Conservation (phyloP, 2,888 invertebrate genomes). For the Melanostoma mellinum region DNA sequence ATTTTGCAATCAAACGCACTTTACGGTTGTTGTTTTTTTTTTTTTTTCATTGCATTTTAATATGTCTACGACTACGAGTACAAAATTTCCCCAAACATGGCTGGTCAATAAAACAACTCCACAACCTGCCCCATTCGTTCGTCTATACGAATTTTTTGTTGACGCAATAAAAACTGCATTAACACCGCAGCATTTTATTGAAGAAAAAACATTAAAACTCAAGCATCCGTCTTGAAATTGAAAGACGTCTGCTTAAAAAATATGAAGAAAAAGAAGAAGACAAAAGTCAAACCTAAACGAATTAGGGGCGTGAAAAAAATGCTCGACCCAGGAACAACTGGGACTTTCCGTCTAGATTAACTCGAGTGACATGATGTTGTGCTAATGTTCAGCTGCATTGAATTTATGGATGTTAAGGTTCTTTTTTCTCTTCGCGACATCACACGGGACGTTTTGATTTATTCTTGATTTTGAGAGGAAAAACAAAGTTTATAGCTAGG, state of each 20-base stretch:
- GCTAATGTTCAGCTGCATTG: conserved; percentile 59
- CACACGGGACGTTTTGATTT: conserved; percentile 39
- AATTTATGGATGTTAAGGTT: conserved; percentile 63
- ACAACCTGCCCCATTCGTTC: background rate
- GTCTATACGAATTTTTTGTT: conserved; percentile 33
- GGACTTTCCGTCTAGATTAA: conserved; percentile 50
- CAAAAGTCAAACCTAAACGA: conserved; percentile 12
- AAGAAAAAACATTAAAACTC: conserved; percentile 65
- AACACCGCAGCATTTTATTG: conserved; percentile 34
- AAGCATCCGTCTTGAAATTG: conserved; percentile 55
- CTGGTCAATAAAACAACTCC: conserved; percentile 26
- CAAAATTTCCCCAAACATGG: background rate
- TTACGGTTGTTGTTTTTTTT: background rate
- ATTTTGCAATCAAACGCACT: conserved; percentile 21
- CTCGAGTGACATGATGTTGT: conserved; percentile 61
- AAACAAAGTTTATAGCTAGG: conserved; percentile 27
- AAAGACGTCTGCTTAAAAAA: conserved; percentile 61
- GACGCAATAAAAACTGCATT: conserved; percentile 63
- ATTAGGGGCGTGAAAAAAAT: conserved; percentile 32
- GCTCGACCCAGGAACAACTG: conserved; percentile 1
- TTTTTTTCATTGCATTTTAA: conserved; percentile 7
- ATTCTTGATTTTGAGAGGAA: conserved; percentile 21
- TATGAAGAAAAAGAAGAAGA: conserved; percentile 15
- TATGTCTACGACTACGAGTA: background rate
- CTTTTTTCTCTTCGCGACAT: conserved; percentile 11